phyloP scores from a whole-genome alignment of 2,888 invertebrate genomes.

The Eutolmus rufibarbis region DNA sequence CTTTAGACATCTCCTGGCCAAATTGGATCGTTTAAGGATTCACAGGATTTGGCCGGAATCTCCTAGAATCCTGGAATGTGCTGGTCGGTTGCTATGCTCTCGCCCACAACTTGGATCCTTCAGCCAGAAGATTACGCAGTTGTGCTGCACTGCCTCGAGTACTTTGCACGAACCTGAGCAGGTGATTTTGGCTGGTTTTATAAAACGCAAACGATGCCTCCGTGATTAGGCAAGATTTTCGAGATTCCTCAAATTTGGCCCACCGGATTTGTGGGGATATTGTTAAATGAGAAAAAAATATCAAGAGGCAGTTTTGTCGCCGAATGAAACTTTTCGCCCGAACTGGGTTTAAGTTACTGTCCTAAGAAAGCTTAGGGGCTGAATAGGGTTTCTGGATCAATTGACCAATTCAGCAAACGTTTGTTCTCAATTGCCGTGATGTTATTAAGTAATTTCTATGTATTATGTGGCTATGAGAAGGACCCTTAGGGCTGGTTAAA shows the following conservation, averaged over 20 bases:
- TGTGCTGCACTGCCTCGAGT: neutral
- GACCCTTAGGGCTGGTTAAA: neutral
- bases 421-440: neutral
- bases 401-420: neutral
- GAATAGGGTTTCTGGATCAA: neutral
- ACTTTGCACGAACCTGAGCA: neutral
- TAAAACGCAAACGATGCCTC: neutral
- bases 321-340: neutral
- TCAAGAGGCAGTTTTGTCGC: neutral
- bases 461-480: neutral
- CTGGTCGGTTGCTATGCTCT: neutral
- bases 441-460: neutral
- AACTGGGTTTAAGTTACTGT: neutral
- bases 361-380: neutral
- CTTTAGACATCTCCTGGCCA: neutral
- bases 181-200: neutral
- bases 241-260: neutral
- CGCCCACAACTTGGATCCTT: neutral
- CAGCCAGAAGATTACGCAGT: neutral
- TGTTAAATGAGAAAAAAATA: neutral
- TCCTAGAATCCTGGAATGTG: neutral
- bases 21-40: neutral
- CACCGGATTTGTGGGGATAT: neutral
- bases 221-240: neutral
- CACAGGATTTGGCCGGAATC: neutral